These are phyloP conservation scores for Gryllus bimaculatus DNA, from an alignment of 1,140 invertebrate genomes.

Conservation along the genomic window DNA sequence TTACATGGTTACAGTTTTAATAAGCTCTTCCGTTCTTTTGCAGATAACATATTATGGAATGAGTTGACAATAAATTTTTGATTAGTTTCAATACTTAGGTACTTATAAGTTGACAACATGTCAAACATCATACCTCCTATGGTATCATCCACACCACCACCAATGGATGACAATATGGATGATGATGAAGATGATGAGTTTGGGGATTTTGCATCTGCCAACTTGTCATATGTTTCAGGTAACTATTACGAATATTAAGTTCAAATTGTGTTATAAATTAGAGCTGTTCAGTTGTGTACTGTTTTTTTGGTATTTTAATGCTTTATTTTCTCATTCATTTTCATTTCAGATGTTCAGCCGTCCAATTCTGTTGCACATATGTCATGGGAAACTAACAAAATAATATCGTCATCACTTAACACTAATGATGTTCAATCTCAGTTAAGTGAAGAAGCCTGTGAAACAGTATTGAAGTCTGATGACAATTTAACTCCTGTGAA, in stretches of 20 bases:
- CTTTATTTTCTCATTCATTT: background rate
- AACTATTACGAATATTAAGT: background rate
- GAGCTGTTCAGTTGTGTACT: background rate
- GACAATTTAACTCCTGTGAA: background rate
- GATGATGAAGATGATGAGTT: constrained; percentile 54
- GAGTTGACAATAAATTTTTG: too few species aligned
- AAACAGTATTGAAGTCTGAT: background rate
- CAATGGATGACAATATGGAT: constrained; percentile 41
- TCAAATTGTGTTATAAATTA: background rate
- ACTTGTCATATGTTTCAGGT: constrained; percentile 12
- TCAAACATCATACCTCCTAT: constrained; percentile 41
- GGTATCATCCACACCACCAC: constrained; percentile 52
- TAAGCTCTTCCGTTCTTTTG: too few species aligned
- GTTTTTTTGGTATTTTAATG: background rate
- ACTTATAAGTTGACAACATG: constrained; percentile 10
- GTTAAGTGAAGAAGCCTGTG: background rate
- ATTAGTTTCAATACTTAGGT: too few species aligned
- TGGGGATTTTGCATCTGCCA: constrained; percentile 43
- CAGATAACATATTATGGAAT: too few species aligned
- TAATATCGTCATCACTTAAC: background rate
- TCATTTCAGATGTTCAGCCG: background rate
- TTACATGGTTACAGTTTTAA: too few species aligned
- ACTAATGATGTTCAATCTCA: background rate
- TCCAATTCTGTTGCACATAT: background rate
- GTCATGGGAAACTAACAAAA: background rate